phyloP scores from a whole-genome alignment of 1,140 invertebrate genomes.

The Magallana gigas region DNA sequence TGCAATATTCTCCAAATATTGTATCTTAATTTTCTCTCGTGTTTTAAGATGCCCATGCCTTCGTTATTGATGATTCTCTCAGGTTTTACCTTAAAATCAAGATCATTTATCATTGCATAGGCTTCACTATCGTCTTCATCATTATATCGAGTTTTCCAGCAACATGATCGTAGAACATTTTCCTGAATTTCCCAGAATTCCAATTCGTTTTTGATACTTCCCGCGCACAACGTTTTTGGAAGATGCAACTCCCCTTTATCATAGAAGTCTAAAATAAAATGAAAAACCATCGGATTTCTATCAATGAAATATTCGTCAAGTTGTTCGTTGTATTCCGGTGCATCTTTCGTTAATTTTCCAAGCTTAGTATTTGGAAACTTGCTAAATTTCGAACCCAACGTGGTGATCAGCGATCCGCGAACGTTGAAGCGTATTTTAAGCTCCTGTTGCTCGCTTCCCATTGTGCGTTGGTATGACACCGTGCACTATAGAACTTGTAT shows the following conservation, averaged over 20 bases:
- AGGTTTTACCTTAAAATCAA: not conserved
- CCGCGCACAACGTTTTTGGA: constrained; percentile 19
- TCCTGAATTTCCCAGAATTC: constrained; percentile 39
- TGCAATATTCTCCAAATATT: not conserved
- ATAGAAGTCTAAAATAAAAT: constrained; percentile 37
- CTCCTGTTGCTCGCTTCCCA: not conserved
- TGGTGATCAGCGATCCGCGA: not conserved
- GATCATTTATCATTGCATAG: not conserved
- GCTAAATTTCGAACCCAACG: not conserved
- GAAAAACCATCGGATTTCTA: constrained; percentile 33
- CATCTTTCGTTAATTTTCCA: not conserved
- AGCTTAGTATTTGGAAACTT: not conserved
- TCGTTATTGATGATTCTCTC: not conserved
- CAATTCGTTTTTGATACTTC: constrained; percentile 14
- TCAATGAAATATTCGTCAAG: constrained; percentile 36
- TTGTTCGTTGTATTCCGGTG: not conserved
- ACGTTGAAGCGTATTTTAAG: not conserved
- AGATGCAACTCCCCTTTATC: constrained; percentile 37
- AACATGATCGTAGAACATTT: not conserved
- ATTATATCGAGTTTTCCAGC: not conserved
- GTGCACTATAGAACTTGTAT: not conserved
- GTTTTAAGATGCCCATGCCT: not conserved
- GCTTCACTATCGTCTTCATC: not conserved
- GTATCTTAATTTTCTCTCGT: not conserved
- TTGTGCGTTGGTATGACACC: not conserved